These are phyloP conservation scores for Phylloscopus whistleri DNA, from an alignment of 2,113 vertebrate species.

Conservation along the genomic window DNA sequence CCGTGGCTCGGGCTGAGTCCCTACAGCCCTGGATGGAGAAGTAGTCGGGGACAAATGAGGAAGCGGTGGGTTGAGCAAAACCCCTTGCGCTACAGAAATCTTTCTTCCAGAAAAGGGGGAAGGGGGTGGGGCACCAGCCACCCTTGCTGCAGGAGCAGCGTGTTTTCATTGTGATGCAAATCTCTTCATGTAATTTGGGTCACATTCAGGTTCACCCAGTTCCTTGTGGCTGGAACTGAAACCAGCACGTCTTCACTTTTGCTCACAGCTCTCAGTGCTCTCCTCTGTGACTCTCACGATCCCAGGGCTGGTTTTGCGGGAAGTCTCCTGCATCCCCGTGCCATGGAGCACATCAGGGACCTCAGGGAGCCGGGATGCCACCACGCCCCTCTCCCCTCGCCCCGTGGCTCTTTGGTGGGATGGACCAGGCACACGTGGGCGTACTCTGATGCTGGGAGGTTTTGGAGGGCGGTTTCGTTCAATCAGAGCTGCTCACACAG, in stretches of 20 bases:
- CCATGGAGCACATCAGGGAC: background rate
- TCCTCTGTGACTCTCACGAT: background rate
- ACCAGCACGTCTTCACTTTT: constrained; percentile 51
- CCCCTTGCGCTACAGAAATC: background rate
- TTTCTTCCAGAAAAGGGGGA: background rate
- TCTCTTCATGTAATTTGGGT: constrained; percentile 32
- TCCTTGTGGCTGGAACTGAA: constrained; percentile 49
- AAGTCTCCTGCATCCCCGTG: background rate
- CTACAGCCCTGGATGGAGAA: background rate
- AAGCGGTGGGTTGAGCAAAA: constrained; percentile 21
- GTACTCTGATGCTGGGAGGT: background rate
- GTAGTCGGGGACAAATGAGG: background rate
- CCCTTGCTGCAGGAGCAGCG: background rate
- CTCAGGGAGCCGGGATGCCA: too few species aligned
- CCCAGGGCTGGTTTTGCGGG: background rate
- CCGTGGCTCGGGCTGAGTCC: background rate
- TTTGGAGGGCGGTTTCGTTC: background rate
- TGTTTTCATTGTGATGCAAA: constrained; percentile 62
- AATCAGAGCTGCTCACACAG: background rate
- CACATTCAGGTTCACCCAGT: constrained; percentile 41
- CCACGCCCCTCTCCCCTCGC: background rate
- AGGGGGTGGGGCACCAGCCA: background rate
- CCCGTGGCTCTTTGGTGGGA: background rate
- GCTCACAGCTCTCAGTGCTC: background rate
- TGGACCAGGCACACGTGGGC: background rate